Evolutionary conservation across 2,113 vertebrate genomes (phyloP).

Genomic region (Macquaria australasica): DNA sequence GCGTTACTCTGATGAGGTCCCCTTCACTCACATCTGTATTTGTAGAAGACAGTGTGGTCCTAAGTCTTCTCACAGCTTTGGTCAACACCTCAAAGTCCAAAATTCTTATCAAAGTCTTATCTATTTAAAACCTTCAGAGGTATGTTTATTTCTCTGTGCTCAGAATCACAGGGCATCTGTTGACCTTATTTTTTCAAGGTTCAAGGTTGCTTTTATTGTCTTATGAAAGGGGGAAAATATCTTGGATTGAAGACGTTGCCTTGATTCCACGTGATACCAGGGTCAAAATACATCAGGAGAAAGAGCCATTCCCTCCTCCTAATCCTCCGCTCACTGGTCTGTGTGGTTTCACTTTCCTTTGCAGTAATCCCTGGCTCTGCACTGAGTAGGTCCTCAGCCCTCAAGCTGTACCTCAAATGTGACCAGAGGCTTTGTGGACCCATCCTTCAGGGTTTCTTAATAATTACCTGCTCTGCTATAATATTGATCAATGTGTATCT

Average conservation of each 20-base stretch:
- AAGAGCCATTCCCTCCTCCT: slow-evolving; percentile 31
- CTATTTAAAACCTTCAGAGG: neutral
- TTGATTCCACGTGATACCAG: slow-evolving; percentile 23
- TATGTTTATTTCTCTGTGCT: slow-evolving; percentile 5
- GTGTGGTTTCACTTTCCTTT: slow-evolving; percentile 93
- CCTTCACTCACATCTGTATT: neutral
- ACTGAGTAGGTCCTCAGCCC: slow-evolving; percentile 93
- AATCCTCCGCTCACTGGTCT: slow-evolving; percentile 77
- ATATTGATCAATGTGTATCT: slow-evolving; percentile 55
- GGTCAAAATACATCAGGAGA: slow-evolving; percentile 21
- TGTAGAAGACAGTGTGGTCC: neutral
- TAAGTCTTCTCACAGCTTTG: neutral
- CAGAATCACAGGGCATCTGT: neutral
- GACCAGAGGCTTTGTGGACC: slow-evolving; percentile 81
- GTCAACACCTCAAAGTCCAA: neutral
- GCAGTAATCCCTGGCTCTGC: slow-evolving; percentile 99
- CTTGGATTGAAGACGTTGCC: neutral
- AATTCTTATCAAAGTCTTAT: neutral
- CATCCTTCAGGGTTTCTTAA: slow-evolving; percentile 67
- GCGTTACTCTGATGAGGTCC: neutral
- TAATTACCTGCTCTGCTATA: slow-evolving; percentile 67
- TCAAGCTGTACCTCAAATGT: slow-evolving; percentile 85
- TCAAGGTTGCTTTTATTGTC: neutral
- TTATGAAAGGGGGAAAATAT: neutral
- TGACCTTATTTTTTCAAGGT: slow-evolving; percentile 1